Evolutionary conservation across 1,140 invertebrate genomes (phyloP).

Genomic region (Cherax quadricarinatus): DNA sequence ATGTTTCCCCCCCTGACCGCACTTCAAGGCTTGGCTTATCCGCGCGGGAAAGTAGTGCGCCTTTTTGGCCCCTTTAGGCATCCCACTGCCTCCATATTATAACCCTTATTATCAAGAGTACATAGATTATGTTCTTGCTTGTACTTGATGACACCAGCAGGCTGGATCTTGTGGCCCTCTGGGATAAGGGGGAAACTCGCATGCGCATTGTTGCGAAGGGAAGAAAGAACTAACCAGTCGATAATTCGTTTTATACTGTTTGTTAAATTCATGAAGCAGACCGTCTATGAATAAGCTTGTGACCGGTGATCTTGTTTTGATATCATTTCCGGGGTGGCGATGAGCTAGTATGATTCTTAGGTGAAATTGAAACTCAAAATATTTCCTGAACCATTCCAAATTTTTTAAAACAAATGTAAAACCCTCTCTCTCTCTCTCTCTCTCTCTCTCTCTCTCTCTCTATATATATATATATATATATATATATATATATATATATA

Average conservation of each 20-base stretch:
- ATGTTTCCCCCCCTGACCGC: constrained; percentile 48
- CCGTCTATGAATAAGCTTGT: constrained; percentile 42
- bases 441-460: too few relatives aligned
- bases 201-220: background rate
- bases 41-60: constrained; percentile 56
- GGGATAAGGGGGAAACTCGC: background rate
- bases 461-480: background rate
- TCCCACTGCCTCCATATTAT: constrained; percentile 12
- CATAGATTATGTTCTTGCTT: constrained; percentile 24
- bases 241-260: constrained; percentile 29
- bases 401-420: too few relatives aligned
- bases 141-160: background rate
- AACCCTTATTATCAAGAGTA: constrained; percentile 29
- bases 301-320: constrained; percentile 50
- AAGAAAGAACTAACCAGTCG: constrained; percentile 27
- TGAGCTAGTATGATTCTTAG: background rate
- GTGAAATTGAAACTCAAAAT: background rate
- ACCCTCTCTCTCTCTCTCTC: too few relatives aligned
- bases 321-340: constrained; percentile 39
- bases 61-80: background rate
- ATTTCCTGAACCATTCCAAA: background rate
- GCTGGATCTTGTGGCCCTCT: background rate
- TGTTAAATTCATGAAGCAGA: constrained; percentile 33
- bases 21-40: constrained; percentile 42
- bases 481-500: constrained; percentile 1